A percentile compares a stretch with the other conserved stretches of the same genome.
phyloP scores from a whole-genome alignment of 2,797 vertebrate genomes.

The Linurgus olivaceus region DNA sequence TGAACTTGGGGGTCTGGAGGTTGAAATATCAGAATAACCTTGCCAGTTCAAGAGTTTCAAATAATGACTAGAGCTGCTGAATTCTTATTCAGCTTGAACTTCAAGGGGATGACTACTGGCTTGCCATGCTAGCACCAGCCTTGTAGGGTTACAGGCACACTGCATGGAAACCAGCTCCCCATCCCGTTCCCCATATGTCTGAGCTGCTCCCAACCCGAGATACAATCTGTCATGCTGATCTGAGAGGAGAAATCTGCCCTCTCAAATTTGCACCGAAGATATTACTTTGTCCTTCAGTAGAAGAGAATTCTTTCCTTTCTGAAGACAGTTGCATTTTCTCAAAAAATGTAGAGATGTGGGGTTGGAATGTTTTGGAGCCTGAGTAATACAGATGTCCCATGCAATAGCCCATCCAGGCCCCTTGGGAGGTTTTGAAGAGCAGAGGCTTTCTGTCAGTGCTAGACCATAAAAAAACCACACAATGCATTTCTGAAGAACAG shows the following conservation, averaged over 20 bases:
- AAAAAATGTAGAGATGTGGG: background rate
- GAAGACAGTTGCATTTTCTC: background rate
- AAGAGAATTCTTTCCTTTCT: background rate
- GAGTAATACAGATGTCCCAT: background rate
- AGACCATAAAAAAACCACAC: background rate
- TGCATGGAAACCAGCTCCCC: background rate
- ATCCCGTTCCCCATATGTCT: background rate
- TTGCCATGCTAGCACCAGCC: background rate
- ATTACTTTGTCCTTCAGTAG: background rate
- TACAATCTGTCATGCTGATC: background rate
- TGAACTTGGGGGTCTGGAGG: background rate
- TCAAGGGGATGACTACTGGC: background rate
- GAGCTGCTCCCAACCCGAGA: background rate
- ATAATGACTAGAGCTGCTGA: background rate
- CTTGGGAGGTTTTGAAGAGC: background rate
- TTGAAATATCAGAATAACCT: background rate
- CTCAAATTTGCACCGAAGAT: background rate
- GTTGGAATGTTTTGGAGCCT: background rate
- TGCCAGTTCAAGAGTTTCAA: background rate
- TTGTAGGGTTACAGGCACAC: fast-evolving
- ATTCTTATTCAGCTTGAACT: background rate
- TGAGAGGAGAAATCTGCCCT: background rate
- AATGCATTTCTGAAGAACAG: background rate
- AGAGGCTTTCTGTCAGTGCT: background rate
- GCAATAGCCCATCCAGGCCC: background rate